Evolutionary conservation across 2,888 invertebrate genomes (phyloP), one percentile per base, ranked within the genome.

Genomic region (Cenopis cana): DNA sequence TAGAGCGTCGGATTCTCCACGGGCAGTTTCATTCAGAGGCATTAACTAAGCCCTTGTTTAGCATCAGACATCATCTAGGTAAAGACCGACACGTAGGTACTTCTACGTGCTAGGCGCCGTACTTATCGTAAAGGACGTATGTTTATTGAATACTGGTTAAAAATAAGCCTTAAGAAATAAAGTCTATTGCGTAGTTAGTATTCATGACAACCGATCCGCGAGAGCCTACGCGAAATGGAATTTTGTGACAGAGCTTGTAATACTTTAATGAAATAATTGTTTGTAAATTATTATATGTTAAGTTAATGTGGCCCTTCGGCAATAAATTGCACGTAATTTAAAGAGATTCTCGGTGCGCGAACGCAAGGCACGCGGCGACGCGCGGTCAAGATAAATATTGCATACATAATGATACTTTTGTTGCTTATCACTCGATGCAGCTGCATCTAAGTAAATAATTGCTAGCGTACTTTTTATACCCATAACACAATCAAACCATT

Each of bases 241-340:
- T 71, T 67, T 74, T 78, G 79, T 82, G 78, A 79, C 80, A 79
- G 72, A 79, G 76, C 81, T 84, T 82, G 84, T 76, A 78, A 77
- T 29, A 61, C 82, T 87, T 83, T 86, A 82, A 86, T 87, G 81
- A 85, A 83, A 89, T 90, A 89, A 89, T 89, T 87, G 83, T 87
- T 86, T 82, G 83, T 76, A 85, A 89, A 89, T 89, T 84, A 85
- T 83, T 84, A 81, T 85, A 84, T 82, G 85, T 84, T 89, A 89
- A 88, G 88, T 85, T 85, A 87, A 84, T 85, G 78, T 81, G 79
- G 83, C 81, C 84, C 82, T 83, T 82, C 77, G 81, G 86, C 81
- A 85, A 87, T 86, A 89, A 90, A 90, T 89, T 91, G 86, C 84
- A 85, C 80, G 78, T 87, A 88, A 89, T 89, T 89, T 87, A 81